These are phyloP conservation scores for Jaculus jaculus DNA, from an alignment of 2,113 vertebrate species.

Conservation along the genomic window DNA sequence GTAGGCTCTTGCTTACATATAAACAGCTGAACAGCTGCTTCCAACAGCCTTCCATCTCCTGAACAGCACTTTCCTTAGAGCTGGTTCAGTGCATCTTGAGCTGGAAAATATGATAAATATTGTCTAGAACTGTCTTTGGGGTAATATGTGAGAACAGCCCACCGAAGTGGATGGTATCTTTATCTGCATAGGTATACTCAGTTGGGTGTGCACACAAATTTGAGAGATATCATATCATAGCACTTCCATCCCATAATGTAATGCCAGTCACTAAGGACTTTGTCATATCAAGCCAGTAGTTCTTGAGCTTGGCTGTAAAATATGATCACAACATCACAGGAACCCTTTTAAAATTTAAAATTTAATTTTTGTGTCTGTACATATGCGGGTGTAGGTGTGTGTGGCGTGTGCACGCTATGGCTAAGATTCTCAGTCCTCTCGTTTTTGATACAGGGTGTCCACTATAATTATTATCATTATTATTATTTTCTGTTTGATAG, in stretches of 20 bases:
- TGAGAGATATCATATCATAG: neutral
- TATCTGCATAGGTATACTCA: neutral
- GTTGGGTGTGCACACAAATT: neutral
- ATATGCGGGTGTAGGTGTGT: too few relatives aligned
- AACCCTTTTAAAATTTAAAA: too few relatives aligned
- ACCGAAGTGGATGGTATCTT: neutral
- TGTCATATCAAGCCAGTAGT: neutral
- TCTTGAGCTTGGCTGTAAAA: neutral
- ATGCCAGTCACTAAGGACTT: neutral
- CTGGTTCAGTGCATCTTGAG: neutral
- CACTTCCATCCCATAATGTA: too few relatives aligned
- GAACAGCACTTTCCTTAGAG: neutral
- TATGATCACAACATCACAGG: neutral
- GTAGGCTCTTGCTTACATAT: neutral
- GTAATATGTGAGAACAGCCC: neutral
- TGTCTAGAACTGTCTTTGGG: neutral
- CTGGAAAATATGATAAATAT: neutral
- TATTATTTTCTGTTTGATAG: too few relatives aligned
- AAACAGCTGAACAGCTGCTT: constrained; percentile 1
- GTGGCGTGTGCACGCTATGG: too few relatives aligned
- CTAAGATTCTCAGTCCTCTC: too few relatives aligned
- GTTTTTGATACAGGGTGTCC: too few relatives aligned
- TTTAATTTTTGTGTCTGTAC: too few relatives aligned
- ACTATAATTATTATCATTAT: too few relatives aligned
- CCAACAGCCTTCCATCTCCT: neutral